Conservation (phyloP, 2,888 invertebrate genomes). For the Cheilosia impressa region DNA sequence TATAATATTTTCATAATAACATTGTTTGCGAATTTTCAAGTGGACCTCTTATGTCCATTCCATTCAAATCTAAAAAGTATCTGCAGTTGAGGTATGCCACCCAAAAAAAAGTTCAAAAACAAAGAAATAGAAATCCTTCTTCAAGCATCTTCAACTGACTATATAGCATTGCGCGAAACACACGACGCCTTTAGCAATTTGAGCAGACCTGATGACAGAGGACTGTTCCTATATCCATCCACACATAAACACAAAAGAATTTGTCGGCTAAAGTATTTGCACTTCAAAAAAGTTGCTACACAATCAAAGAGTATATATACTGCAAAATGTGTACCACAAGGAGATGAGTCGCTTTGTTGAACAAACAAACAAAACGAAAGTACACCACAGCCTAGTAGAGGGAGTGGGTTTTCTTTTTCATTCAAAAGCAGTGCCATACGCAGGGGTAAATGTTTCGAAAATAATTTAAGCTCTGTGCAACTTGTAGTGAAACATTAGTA, state of each 20-base stretch:
- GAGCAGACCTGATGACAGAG: slow-evolving; percentile 3
- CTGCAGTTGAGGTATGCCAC: no score
- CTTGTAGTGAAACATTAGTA: no score
- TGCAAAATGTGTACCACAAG: slow-evolving; percentile 19
- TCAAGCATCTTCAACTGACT: not conserved
- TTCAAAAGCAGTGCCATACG: no score
- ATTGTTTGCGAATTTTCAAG: no score
- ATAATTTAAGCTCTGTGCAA: no score
- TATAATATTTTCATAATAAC: no score
- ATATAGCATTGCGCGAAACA: slow-evolving; percentile 32
- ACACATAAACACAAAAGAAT: slow-evolving; percentile 33
- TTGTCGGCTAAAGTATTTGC: slow-evolving; percentile 49
- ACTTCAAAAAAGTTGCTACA: slow-evolving; percentile 44
- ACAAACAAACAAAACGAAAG: not conserved
- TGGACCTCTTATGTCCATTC: no score
- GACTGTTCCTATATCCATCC: slow-evolving; percentile 2
- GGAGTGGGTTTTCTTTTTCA: not conserved
- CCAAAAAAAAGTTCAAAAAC: not conserved
- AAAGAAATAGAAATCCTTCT: slow-evolving; percentile 16
- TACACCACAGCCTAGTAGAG: not conserved
- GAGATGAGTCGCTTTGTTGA: slow-evolving; percentile 44
- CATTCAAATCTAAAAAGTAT: no score
- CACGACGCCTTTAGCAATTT: slow-evolving; percentile 35
- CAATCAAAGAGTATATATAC: slow-evolving; percentile 27
- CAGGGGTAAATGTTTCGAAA: no score